These are phyloP conservation scores for Caradrina clavipalpis DNA, from an alignment of 2,888 invertebrate genomes.

Conservation along the genomic window DNA sequence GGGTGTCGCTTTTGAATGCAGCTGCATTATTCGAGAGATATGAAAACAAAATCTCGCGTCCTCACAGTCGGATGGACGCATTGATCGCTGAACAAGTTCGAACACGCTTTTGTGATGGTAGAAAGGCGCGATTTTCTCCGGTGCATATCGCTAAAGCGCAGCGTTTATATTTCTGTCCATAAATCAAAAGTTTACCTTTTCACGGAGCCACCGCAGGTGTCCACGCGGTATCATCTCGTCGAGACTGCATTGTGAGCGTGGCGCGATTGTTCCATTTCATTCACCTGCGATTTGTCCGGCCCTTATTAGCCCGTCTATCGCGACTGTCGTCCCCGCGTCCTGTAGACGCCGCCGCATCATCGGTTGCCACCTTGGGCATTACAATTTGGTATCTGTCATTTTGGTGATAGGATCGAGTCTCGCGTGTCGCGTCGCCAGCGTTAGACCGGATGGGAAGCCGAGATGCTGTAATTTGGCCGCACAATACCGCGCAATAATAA, in stretches of 20 bases:
- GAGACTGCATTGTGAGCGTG: slow-evolving; percentile 74
- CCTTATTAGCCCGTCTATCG: slow-evolving; percentile 78
- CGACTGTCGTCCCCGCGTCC: slow-evolving; percentile 70
- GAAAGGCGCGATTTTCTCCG: slow-evolving; percentile 84
- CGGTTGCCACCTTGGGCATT: slow-evolving; percentile 31
- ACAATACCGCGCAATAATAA: slow-evolving; percentile 89
- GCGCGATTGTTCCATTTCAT: slow-evolving; percentile 74
- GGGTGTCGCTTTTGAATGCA: slow-evolving; percentile 57
- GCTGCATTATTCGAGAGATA: slow-evolving; percentile 71
- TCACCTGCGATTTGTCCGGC: slow-evolving; percentile 82
- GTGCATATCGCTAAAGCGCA: slow-evolving; percentile 72
- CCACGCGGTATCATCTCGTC: slow-evolving; percentile 71
- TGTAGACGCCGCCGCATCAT: slow-evolving; percentile 69
- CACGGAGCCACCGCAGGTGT: slow-evolving; percentile 80
- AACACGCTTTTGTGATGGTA: slow-evolving; percentile 73
- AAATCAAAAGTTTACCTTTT: slow-evolving; percentile 81
- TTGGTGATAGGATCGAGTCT: slow-evolving; percentile 65
- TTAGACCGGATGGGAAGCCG: slow-evolving; percentile 88
- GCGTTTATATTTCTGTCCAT: slow-evolving; percentile 76
- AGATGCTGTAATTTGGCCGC: slow-evolving; percentile 88
- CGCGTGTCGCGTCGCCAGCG: slow-evolving; percentile 49
- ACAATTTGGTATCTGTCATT: slow-evolving; percentile 60
- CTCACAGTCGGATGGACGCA: slow-evolving; percentile 75
- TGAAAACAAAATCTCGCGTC: slow-evolving; percentile 74
- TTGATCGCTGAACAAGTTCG: slow-evolving; percentile 75